Evolutionary conservation across 2,113 vertebrate genomes (phyloP).

Genomic region (Murina feae): DNA sequence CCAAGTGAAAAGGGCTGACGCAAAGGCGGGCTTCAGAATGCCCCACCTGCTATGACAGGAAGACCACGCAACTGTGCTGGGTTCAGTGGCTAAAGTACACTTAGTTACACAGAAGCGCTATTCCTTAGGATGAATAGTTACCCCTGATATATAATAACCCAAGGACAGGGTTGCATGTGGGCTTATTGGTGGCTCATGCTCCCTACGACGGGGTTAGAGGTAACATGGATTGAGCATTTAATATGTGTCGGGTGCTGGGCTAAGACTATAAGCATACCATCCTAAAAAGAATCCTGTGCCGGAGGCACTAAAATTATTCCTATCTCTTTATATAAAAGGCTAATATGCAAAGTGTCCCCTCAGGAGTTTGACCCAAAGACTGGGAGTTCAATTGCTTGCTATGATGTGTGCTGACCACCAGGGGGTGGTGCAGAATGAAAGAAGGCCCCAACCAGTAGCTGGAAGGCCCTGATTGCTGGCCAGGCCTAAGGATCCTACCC

Average conservation of each 20-base stretch:
- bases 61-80: background rate
- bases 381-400: too few species aligned
- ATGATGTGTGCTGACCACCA: too few species aligned
- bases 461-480: too few species aligned
- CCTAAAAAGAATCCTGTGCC: background rate
- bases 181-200: background rate
- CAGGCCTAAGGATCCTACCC: too few species aligned
- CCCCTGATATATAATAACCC: background rate
- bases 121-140: background rate
- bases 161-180: background rate
- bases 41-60: background rate
- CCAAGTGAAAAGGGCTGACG: background rate
- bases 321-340: background rate
- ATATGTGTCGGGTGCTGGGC: background rate
- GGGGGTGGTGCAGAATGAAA: too few species aligned
- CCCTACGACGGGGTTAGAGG: background rate
- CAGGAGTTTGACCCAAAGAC: too few species aligned
- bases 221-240: background rate
- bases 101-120: background rate
- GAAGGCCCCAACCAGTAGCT: too few species aligned
- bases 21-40: background rate
- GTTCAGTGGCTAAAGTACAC: background rate
- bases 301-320: background rate
- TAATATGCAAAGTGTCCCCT: too few species aligned
- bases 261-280: background rate